A percentile compares a stretch with the other conserved stretches of the same genome.
Conservation (phyloP, 2,888 invertebrate genomes). For the Scaptomyza polygonia region DNA sequence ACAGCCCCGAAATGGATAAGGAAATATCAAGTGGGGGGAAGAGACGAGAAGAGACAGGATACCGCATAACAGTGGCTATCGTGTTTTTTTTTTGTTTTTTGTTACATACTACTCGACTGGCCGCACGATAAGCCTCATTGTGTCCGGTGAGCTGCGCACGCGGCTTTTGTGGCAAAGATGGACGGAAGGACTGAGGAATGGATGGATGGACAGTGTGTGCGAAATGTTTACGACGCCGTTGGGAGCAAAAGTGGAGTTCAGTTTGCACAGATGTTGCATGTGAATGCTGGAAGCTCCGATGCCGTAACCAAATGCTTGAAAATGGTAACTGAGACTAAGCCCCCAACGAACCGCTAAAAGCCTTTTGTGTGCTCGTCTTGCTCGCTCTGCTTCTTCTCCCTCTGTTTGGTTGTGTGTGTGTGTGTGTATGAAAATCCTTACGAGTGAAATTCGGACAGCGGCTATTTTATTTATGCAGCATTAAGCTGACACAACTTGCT, state of each 20-base stretch:
- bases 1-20: constrained; percentile 12
- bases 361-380: constrained; percentile 42
- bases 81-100: too few species aligned
- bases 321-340: constrained; percentile 49
- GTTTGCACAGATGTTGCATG: constrained; percentile 42
- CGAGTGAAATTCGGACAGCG: constrained; percentile 17
- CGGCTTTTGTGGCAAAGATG: constrained; percentile 70
- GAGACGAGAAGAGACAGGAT: neutral
- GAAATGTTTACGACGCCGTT: constrained; percentile 72
- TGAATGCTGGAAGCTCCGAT: constrained; percentile 22
- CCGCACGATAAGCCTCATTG: constrained; percentile 73
- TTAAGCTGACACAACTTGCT: constrained; percentile 19
- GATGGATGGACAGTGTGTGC: constrained; percentile 26
- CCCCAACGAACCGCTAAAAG: constrained; percentile 65
- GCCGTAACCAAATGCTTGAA: neutral
- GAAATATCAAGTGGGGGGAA: neutral
- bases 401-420: neutral
- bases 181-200: too few species aligned
- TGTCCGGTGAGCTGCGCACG: constrained; percentile 77
- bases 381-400: neutral
- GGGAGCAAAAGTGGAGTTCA: constrained; percentile 46
- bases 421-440: constrained; percentile 36
- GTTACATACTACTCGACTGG: constrained; percentile 38
- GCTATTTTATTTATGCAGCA: constrained; percentile 30
- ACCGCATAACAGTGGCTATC: constrained; percentile 4